Evolutionary conservation across 2,888 invertebrate species (phyloP), one percentile per base, ranked within the genome.

Genomic region (Micoletzkya japonica): DNA sequence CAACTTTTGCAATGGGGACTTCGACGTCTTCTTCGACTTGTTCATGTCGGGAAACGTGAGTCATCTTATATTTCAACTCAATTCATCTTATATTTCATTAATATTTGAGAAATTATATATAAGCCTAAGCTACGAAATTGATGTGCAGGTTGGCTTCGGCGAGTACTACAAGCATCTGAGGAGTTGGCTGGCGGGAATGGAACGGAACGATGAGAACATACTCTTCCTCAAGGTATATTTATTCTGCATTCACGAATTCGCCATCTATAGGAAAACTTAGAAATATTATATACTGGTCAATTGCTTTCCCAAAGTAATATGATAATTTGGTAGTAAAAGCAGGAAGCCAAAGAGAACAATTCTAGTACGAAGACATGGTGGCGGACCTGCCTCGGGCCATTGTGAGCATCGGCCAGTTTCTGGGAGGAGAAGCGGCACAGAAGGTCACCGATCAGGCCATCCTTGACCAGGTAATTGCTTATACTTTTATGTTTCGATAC

Each of bases 361-460:
- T 66, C 37, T 37, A 68, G 68, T 68, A 68, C 49, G 68, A 68
- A 32, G 68, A 68, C 24, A 68, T 68, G 68, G 34, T 68, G n/a
- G 57, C 58, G 1, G 58, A 68, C 30, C 58, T 58, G 10, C 39
- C 14, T 3, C 17, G 34, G 17, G 57, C 68, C 20, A 49, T 68
- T 26, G 24, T 68, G 17, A 44, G 58, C 32, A 68, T 68, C 57
- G 68, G 44, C 49, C 17, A 26, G 7, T 68, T 68, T 58, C 57
- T 68, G 28, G 68, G 83, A 0, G 84, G 82, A 36, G 66, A 73
- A 0, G 81, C 84, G 4, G 68, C 72, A 4, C 73, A 77, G 28
- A 49, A 80, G 60, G 81, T 81, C 50, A 71, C 75, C 28, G 74
- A 84, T 52, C 71, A 70, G 1, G 74, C 72, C 30, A 52, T 50